Evolutionary conservation across 2,888 invertebrate species (phyloP).

Genomic region (Drosophila histrio): DNA sequence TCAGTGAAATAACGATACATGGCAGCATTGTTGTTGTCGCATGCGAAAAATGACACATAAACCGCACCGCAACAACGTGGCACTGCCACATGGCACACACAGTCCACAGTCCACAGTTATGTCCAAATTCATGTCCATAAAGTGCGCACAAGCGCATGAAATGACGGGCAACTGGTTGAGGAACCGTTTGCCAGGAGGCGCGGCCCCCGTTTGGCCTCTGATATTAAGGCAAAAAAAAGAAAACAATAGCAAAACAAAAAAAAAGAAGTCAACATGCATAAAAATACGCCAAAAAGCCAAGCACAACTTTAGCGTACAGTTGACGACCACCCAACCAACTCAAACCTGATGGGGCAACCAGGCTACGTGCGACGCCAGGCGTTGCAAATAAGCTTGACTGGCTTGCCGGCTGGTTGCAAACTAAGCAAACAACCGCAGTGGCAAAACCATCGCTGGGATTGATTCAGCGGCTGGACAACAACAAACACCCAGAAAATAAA

Average conservation of each 20-base stretch:
- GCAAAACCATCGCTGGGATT: slow-evolving; percentile 29
- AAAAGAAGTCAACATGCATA: slow-evolving; percentile 48
- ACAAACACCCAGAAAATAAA: not conserved
- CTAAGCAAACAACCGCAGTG: slow-evolving; percentile 53
- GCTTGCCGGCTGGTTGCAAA: slow-evolving; percentile 27
- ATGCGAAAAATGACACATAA: slow-evolving; percentile 45
- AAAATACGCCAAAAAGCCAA: slow-evolving; percentile 42
- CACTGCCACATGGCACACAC: slow-evolving; percentile 21
- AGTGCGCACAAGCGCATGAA: slow-evolving; percentile 61
- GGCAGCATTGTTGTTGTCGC: slow-evolving; percentile 5
- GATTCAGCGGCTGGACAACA: slow-evolving; percentile 21
- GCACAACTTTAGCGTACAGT: slow-evolving; percentile 32
- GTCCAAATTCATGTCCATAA: slow-evolving; percentile 57
- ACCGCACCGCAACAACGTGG: slow-evolving; percentile 26
- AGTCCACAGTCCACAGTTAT: slow-evolving; percentile 24
- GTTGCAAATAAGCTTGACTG: slow-evolving; percentile 58
- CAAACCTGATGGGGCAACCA: slow-evolving; percentile 45
- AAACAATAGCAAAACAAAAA: not conserved
- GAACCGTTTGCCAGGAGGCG: slow-evolving; percentile 30
- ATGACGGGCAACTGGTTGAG: slow-evolving; percentile 24
- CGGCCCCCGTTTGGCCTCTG: slow-evolving; percentile 47
- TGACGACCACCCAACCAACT: slow-evolving; percentile 68
- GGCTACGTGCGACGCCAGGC: slow-evolving; percentile 51
- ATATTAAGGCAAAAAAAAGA: slow-evolving; percentile 43
- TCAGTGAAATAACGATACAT: slow-evolving; percentile 27